A percentile compares a stretch with the other conserved stretches of the same genome.
phyloP scores from a whole-genome alignment of 2,797 vertebrate genomes.

The Neosalanx taihuensis region DNA sequence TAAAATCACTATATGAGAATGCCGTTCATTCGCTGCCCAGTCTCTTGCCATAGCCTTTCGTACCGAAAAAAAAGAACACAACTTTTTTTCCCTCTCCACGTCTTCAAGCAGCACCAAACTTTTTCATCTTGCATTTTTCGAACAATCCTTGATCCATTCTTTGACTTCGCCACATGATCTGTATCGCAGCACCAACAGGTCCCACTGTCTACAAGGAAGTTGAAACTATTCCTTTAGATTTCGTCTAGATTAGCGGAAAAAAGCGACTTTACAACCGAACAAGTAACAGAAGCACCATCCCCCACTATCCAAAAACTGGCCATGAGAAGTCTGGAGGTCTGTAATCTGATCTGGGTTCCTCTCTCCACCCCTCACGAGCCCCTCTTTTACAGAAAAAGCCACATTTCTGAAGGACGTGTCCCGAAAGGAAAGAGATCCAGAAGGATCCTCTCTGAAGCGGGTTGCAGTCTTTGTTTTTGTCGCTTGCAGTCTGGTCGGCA shows the following conservation, averaged over 20 bases:
- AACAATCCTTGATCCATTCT: constrained; percentile 36
- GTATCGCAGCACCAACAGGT: neutral
- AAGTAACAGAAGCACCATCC: constrained; percentile 59
- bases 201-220: neutral
- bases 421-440: neutral
- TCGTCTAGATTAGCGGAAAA: constrained; percentile 10
- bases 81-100: constrained; percentile 10
- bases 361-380: constrained; percentile 62
- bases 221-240: constrained; percentile 14
- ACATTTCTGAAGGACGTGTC: constrained; percentile 18
- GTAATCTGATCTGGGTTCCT: constrained; percentile 73
- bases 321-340: constrained; percentile 70
- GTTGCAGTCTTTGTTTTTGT: constrained; percentile 36
- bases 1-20: constrained; percentile 1
- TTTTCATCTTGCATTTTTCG: constrained; percentile 42
- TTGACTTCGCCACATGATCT: constrained; percentile 49
- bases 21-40: constrained; percentile 19
- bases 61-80: constrained; percentile 23
- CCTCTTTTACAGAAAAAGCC: constrained; percentile 47
- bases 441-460: constrained; percentile 7
- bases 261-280: constrained; percentile 40
- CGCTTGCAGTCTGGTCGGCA: constrained; percentile 33
- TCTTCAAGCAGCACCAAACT: constrained; percentile 54
- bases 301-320: constrained; percentile 55
- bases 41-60: constrained; percentile 28